These are phyloP conservation scores for Morpho achilles DNA, from an alignment of 2,888 invertebrate genomes.

Conservation along the genomic window DNA sequence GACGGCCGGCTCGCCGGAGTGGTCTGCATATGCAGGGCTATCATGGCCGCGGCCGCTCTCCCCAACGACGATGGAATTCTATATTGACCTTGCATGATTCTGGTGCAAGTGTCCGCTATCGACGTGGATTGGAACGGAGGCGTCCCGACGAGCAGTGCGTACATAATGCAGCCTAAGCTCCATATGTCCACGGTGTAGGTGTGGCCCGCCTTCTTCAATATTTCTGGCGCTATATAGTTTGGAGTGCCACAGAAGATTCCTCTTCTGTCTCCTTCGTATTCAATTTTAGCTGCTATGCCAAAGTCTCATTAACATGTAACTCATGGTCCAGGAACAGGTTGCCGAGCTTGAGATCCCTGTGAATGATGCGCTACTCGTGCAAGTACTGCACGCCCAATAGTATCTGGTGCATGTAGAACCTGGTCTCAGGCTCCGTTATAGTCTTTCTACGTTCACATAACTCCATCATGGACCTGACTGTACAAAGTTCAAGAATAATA, in stretches of 20 bases:
- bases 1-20: too few relatives aligned
- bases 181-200: slow-evolving; percentile 99
- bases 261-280: slow-evolving; percentile 87
- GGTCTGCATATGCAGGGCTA: too few relatives aligned
- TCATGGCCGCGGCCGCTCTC: too few relatives aligned
- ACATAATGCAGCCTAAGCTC: slow-evolving; percentile 99
- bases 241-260: slow-evolving; percentile 93
- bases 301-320: slow-evolving; percentile 97
- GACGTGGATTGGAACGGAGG: slow-evolving; percentile 98
- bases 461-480: slow-evolving; percentile 98
- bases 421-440: slow-evolving; percentile 97
- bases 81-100: slow-evolving; percentile 97
- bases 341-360: slow-evolving; percentile 98
- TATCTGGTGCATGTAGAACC: slow-evolving; percentile 97
- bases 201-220: slow-evolving; percentile 79
- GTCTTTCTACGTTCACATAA: slow-evolving; percentile 96
- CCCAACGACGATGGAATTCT: too few relatives aligned
- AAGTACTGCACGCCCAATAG: slow-evolving; percentile 94
- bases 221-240: slow-evolving; percentile 96
- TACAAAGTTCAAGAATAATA: slow-evolving; percentile 96
- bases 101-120: slow-evolving; percentile 95
- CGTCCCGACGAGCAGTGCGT: slow-evolving; percentile 96
- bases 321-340: slow-evolving; percentile 98
- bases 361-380: slow-evolving; percentile 95
- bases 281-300: slow-evolving; percentile 96